phyloP scores from a whole-genome alignment of 2,113 vertebrate genomes.

The Entosphenus tridentatus region DNA sequence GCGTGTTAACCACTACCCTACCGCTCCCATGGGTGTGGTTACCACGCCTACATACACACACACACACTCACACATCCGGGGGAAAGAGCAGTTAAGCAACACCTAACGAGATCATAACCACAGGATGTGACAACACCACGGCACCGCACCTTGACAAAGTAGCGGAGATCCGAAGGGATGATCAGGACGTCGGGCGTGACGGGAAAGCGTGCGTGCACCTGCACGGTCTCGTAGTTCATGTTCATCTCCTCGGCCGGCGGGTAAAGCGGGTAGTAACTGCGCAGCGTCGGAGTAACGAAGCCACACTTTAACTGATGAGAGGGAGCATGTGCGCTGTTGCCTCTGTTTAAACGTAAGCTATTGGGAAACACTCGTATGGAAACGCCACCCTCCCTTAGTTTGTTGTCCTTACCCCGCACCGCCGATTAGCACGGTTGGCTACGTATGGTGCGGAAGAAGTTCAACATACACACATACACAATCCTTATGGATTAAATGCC shows the following conservation, averaged over 20 bases:
- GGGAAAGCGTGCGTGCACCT: slow-evolving; percentile 23
- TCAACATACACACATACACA: no score
- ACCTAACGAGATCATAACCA: background rate
- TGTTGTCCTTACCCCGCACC: no score
- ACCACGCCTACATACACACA: background rate
- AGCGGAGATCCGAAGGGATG: slow-evolving; percentile 53
- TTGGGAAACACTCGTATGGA: no score
- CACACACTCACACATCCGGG: background rate
- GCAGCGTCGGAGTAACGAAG: background rate
- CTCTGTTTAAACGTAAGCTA: no score
- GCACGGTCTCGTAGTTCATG: slow-evolving; percentile 47
- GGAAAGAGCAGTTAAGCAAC: background rate
- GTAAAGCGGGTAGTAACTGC: slow-evolving; percentile 63
- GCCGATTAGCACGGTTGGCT: no score
- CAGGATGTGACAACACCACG: background rate
- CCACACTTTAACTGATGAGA: no score
- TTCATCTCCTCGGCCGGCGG: slow-evolving; percentile 55
- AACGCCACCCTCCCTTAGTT: no score
- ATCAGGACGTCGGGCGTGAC: slow-evolving; percentile 49
- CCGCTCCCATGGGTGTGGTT: background rate
- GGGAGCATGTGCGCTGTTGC: no score
- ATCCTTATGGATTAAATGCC: no score
- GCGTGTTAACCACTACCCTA: background rate
- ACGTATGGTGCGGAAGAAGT: no score
- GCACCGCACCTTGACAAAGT: slow-evolving; percentile 50